A percentile compares a stretch with the other conserved stretches of the same genome.
Evolutionary conservation across 2,888 invertebrate genomes (phyloP).

Genomic region (Plemyria rubiginata): DNA sequence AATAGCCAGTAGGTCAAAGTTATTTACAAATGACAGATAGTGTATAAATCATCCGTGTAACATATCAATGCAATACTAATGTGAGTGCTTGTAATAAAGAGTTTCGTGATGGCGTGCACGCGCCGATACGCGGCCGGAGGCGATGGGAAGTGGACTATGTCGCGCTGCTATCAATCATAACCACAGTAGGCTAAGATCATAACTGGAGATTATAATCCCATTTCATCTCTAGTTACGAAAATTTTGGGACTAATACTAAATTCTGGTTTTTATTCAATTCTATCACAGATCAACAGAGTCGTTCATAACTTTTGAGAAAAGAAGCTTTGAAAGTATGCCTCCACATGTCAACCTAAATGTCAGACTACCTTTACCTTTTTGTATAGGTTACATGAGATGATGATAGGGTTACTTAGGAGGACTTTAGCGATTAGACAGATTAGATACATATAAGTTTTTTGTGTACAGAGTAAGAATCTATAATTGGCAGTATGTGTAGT

Average conservation of each 20-base stretch:
- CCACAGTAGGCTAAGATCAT: conserved; percentile 15
- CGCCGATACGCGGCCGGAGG: conserved; percentile 43
- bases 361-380: too few species aligned
- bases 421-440: too few species aligned
- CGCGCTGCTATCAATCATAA: conserved; percentile 72
- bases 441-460: too few species aligned
- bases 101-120: conserved; percentile 60
- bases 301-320: too few species aligned
- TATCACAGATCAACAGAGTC: not conserved
- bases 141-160: conserved; percentile 71
- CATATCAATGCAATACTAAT: conserved; percentile 67
- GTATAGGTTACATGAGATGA: too few species aligned
- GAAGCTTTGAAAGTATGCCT: too few species aligned
- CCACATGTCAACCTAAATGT: too few species aligned
- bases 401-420: too few species aligned
- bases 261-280: too few species aligned
- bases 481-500: too few species aligned
- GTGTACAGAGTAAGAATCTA: too few species aligned
- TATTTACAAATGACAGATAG: conserved; percentile 64
- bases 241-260: not conserved
- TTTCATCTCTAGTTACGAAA: not conserved
- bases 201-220: not conserved
- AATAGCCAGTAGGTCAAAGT: conserved; percentile 64
- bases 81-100: conserved; percentile 63
- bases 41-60: conserved; percentile 73